Conservation (phyloP, 2,797 vertebrate genomes). For the Peromyscus nudipes region DNA sequence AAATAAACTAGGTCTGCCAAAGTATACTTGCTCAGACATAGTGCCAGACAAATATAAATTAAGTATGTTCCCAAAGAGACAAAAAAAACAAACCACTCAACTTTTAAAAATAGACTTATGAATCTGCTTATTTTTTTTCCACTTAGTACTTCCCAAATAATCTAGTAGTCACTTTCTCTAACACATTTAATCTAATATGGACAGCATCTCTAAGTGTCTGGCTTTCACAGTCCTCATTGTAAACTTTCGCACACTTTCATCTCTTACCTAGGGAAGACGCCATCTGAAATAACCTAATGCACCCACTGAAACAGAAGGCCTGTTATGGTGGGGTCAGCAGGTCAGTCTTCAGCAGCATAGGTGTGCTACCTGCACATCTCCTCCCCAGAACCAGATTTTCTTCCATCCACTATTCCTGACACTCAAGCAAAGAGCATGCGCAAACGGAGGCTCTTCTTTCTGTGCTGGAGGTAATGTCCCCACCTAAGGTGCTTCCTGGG, state of each 20-base stretch:
- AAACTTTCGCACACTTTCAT: conserved; percentile 35
- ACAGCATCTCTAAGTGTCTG: not conserved
- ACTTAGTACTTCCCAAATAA: conserved; percentile 38
- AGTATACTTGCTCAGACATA: conserved; percentile 18
- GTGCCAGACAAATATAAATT: conserved; percentile 48
- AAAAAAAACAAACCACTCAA: conserved; percentile 7
- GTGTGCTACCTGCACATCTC: not conserved
- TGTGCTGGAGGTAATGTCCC: conserved; percentile 14
- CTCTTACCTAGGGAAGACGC: not conserved
- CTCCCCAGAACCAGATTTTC: conserved; percentile 42
- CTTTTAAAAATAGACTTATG: conserved; percentile 46
- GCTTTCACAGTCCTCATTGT: conserved; percentile 42
- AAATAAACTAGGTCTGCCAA: conserved; percentile 55
- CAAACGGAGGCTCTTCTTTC: conserved; percentile 21
- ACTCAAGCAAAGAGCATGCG: conserved; percentile 35
- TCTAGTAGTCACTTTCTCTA: not conserved
- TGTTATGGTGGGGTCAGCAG: not conserved
- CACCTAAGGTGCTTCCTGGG: not conserved
- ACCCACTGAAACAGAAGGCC: not conserved
- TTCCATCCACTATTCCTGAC: conserved; percentile 9
- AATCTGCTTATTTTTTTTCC: not conserved
- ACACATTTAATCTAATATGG: conserved; percentile 62
- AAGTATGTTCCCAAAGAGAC: conserved; percentile 43
- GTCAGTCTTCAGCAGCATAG: not conserved
- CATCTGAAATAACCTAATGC: not conserved